A percentile compares a stretch with the other conserved stretches of the same genome.
Conservation (phyloP, 2,797 vertebrate genomes). For the Sebastes nivosus region DNA sequence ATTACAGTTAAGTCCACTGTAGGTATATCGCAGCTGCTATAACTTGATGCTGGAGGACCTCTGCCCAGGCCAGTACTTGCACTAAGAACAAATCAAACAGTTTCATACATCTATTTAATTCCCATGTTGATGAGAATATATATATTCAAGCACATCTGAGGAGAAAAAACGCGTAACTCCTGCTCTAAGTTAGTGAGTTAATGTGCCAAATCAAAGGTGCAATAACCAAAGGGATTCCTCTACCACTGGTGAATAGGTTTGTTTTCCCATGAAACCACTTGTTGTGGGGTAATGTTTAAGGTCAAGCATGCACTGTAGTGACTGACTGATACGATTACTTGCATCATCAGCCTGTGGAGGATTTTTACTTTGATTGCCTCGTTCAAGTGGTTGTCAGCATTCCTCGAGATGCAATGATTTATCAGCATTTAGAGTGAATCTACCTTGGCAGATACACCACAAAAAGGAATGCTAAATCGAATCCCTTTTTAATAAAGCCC, state of each 20-base stretch:
- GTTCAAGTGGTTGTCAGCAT: conserved; percentile 3
- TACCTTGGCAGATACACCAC: conserved; percentile 6
- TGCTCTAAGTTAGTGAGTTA: not conserved
- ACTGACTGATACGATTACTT: conserved; percentile 8
- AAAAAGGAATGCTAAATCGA: conserved; percentile 17
- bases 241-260: not conserved
- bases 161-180: not conserved
- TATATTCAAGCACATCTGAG: not conserved
- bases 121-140: not conserved
- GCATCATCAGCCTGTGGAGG: conserved; percentile 15
- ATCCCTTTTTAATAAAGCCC: conserved; percentile 39
- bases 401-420: conserved; percentile 16
- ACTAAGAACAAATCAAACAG: not conserved
- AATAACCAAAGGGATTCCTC: not conserved
- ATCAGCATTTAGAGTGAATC: conserved; percentile 30
- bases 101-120: conserved; percentile 1
- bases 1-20: not conserved
- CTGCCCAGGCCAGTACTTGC: not conserved
- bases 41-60: not conserved
- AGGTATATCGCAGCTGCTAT: not conserved
- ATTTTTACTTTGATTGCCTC: conserved; percentile 25
- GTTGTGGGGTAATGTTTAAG: not conserved
- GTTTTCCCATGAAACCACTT: not conserved
- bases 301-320: conserved; percentile 14
- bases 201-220: not conserved